Evolutionary conservation across 1,140 invertebrate species (phyloP).

Genomic region (Leptinotarsa lineolata): DNA sequence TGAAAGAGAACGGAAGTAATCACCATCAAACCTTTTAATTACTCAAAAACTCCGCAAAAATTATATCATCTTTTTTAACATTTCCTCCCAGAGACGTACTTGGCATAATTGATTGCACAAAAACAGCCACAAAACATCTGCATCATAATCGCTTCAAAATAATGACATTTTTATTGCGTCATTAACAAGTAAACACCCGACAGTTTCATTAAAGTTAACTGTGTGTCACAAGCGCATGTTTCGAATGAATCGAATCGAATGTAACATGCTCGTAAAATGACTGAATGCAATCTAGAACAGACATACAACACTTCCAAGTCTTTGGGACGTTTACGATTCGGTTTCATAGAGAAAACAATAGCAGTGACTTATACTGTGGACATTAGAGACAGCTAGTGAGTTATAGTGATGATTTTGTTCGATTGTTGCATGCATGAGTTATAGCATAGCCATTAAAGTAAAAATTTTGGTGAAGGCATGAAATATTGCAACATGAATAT

Average conservation of each 20-base stretch:
- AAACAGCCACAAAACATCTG: neutral
- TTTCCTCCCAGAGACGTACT: constrained; percentile 2
- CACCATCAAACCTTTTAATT: constrained; percentile 1
- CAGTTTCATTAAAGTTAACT: neutral
- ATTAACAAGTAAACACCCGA: neutral
- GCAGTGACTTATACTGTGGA: too few relatives aligned
- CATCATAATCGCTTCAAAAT: neutral
- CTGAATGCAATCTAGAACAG: neutral
- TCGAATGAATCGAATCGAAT: neutral
- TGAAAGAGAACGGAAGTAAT: neutral
- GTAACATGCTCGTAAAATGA: neutral
- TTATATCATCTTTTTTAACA: neutral
- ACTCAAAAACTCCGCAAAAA: neutral
- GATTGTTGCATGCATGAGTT: too few relatives aligned
- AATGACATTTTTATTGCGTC: constrained; percentile 6
- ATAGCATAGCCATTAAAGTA: too few relatives aligned
- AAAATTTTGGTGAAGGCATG: too few relatives aligned
- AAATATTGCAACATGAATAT: too few relatives aligned
- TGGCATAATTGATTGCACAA: neutral
- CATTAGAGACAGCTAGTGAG: too few relatives aligned
- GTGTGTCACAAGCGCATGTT: neutral
- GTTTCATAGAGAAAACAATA: too few relatives aligned
- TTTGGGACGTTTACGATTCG: too few relatives aligned
- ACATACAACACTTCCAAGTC: neutral
- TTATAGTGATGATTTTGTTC: too few relatives aligned